Percentiles rank a stretch among this genome's conserved stretches.
Evolutionary conservation across 2,113 vertebrate genomes (phyloP).

Genomic region (Spermophilus dauricus): DNA sequence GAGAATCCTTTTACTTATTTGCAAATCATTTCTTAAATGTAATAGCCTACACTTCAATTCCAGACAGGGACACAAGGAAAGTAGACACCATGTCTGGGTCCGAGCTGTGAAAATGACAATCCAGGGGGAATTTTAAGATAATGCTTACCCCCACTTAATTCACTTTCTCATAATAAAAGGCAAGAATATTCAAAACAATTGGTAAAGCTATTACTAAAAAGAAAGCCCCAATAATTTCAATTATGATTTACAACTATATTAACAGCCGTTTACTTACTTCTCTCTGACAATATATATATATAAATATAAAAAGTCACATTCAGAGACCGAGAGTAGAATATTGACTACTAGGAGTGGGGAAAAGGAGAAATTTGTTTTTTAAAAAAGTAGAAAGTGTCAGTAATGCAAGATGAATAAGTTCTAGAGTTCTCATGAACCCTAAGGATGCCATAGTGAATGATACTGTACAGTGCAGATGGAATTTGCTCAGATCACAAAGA

Average conservation of each 20-base stretch:
- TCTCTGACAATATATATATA: neutral
- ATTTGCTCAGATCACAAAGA: neutral
- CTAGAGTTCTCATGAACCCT: too few relatives aligned
- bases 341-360: neutral
- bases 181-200: slow-evolving; percentile 19
- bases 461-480: too few relatives aligned
- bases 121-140: neutral
- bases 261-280: neutral
- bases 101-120: neutral
- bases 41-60: slow-evolving; percentile 5
- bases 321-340: neutral
- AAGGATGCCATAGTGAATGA: neutral
- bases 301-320: neutral
- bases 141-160: neutral
- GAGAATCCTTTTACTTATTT: neutral
- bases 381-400: too few relatives aligned
- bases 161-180: neutral
- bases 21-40: neutral
- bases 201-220: neutral
- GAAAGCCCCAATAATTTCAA: neutral
- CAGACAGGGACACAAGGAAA: neutral
- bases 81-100: neutral
- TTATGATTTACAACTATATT: neutral
- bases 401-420: too few relatives aligned
- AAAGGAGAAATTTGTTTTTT: too few relatives aligned